Base-by-base conservation (phyloP, 2,797 vertebrate genomes). In the Amblyraja radiata region DNA sequence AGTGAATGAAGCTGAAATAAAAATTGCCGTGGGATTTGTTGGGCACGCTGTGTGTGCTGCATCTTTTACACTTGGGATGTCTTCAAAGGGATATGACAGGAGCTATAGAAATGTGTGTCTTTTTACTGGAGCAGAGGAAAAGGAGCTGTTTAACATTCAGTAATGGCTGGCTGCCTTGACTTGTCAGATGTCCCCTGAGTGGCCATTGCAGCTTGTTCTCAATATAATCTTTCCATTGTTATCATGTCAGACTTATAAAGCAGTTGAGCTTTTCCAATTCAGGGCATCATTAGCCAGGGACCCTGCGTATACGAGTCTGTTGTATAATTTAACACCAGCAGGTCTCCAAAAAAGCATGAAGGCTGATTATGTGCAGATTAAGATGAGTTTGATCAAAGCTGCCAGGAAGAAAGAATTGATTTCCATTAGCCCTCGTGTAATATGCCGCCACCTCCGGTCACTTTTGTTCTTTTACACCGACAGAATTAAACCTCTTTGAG, bases 251-350 rank as follows among this genome's bases (percentile, higher is more conserved):
- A 96, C 94, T 95, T 96, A 96, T 95, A 96, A 95, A 95, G 93
- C 96, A 95, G 97, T 95, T 95, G 95, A 95, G 95, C 94, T 95
- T 95, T 95, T 95, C 95, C 95, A 95, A 96, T 96, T 96, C 95
- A 95, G 95, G 96, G 95, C 94, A 93, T 96, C 97, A 97, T 97
- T 96, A 97, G 97, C 96, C 95, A 95, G 95, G 95, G 95, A 92
- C 95, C 93, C 84, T 21, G 94, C 95, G 93, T 95, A 32, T 96
- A 96, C 94, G 96, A 95, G 95, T 95, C 94, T 95, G 96, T 96
- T 96, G 96, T 97, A 96, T 96, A 96, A 97, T 95, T 96, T 96
- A 95, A 96, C 95, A 94, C 95, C 95, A 95, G 95, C 96, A 96
- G 95, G 97, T 32, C 28, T 36, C 6, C 8, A 61, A 65, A 88